Base-by-base conservation (phyloP, 2,797 vertebrate species). In the Pseudomugil tenellus region DNA sequence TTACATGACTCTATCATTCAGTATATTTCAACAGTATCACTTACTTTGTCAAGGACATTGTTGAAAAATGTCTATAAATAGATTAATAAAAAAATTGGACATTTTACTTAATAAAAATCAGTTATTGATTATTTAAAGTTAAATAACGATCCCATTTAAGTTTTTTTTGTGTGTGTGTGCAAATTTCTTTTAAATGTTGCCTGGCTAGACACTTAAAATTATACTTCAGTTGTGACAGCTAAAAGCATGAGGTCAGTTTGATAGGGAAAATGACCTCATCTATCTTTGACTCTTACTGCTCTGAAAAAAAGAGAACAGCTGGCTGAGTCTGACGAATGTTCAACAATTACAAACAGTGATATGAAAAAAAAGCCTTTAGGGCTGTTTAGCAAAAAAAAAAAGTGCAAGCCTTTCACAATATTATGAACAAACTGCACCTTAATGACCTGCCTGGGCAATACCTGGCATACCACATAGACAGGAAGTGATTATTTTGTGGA, bases 181-280 rank as follows among this genome's bases (percentile, higher is more conserved):
- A 41, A 6, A 7, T 41, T 41, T 19, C 17, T 41, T 48, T 48
- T 23, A 12, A 21, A 48, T 48, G 10, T 23, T 48, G n/a, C 12
- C 23, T 11, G 43, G 21, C 29, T 10, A 48, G 43, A 48, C 8
- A 46, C 41, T 46, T 46, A 2, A 46, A n/a, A 25, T 10, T 6
- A 0, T 13, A 51, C 23, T 48, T 61, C 16, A 43, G 48, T 12
- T n/a, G 25, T 32, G 21, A 14, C 32, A 0, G 12, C 25, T 26
- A 43, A 19, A 39, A 17, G 29, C 26, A 56, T 46, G 16, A 67
- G 13, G 21, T 62, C 16, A 34, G 14, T 46, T 6, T 14, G 25
- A 59, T 61, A 63, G 32, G 66, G 70, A 53, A 52, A 2, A 39
- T 37, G 31, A 64, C 34, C 59, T 59, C 34, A 62, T 69, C 54